Evolutionary conservation across 2,888 invertebrate species (phyloP), one percentile per base, ranked within the genome.

Genomic region (Herminia tarsipennalis): DNA sequence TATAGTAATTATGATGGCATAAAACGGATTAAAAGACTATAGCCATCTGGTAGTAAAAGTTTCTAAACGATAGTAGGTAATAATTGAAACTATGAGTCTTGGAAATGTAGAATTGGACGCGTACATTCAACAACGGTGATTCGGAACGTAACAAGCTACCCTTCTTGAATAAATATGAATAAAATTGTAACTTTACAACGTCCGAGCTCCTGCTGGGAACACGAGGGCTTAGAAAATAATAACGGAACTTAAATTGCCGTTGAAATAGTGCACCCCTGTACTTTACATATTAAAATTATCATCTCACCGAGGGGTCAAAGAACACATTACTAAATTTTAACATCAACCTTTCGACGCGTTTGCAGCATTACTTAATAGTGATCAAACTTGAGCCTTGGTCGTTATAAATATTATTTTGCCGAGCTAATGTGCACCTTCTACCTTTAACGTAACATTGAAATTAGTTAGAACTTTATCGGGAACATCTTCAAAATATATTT

Each of bases 251-350:
- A 84, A 88, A 86, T 88, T 84, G 76, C 69, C 76, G 76, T 83
- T 75, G 68, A 78, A 86, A 80, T 80, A 84, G 76, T 82, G 70
- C 84, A 80, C 86, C 85, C 88, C 78, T 76, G 72, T 76, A 76
- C 74, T 78, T 81, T 83, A 77, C 80, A 81, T 83, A 86, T 85
- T 85, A 83, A 87, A 86, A 86, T 87, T 79, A 82, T 85, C 74
- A 81, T 81, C 83, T 78, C 77, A 55, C 56, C 60, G 54, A 81
- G 81, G 88, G 88, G 86, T 88, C 88, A 88, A 87, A 87, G 77
- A 83, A 87, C 88, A 86, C 82, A 82, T 87, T 83, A 81, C 78
- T 73, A 76, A 73, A 81, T 80, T 85, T 83, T 76, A 83, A 77
- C 81, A 78, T 78, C 79, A 73, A 80, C 77, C 78, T 86, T 83